Conservation (phyloP, 2,113 vertebrate species). For the Anoplopoma fimbria region DNA sequence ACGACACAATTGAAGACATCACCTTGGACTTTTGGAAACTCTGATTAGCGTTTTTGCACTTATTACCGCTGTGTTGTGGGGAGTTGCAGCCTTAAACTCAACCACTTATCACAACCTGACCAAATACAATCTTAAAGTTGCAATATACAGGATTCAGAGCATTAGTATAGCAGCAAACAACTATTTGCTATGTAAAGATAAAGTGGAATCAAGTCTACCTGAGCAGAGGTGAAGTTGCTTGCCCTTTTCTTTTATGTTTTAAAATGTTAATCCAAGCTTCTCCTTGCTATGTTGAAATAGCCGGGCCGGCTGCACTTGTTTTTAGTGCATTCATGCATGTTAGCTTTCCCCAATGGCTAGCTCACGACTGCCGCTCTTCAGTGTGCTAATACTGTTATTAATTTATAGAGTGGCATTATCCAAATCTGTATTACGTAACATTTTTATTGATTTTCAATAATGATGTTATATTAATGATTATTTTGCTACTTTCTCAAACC, state of each 20-base stretch:
- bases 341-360: not conserved
- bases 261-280: not conserved
- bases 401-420: not conserved
- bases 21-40: not conserved
- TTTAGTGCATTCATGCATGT: not conserved
- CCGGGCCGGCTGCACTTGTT: not conserved
- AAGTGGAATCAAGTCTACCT: not conserved
- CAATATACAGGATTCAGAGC: not conserved
- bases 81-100: constrained; percentile 1
- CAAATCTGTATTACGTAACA: not conserved
- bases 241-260: too few relatives aligned
- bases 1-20: not conserved
- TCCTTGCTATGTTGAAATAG: not conserved
- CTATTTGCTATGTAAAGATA: not conserved
- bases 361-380: not conserved
- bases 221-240: not conserved
- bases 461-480: not conserved
- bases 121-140: not conserved
- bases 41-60: not conserved
- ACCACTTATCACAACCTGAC: not conserved
- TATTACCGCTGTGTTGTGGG: not conserved
- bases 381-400: not conserved
- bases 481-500: constrained; percentile 1
- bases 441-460: not conserved
- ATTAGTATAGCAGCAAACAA: not conserved